Evolutionary conservation across 2,113 vertebrate species (phyloP), one percentile per base, ranked within the genome.

Genomic region (Platichthys stellatus): DNA sequence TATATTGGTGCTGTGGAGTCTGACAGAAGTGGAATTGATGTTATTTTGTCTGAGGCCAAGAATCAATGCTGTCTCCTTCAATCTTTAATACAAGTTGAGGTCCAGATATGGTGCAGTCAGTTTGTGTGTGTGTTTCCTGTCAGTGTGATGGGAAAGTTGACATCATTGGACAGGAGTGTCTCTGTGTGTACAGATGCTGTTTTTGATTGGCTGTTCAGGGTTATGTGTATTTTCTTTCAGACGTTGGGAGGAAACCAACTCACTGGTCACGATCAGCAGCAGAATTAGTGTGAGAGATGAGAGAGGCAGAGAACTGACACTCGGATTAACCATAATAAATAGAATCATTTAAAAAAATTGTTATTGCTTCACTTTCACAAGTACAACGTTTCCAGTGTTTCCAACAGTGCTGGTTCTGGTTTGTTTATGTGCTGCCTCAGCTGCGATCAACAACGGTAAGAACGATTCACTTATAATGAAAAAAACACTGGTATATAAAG

Each of bases 121-220:
- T 0, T 2, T 17, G 11, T 10, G 3, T 9, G 35, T 63, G 9
- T 17, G 28, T 24, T 28, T 28, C 26, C 26, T 40, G 38, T 40
- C 13, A 12, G 64, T n/a, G 45, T 80, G 61, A 81, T 68, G 12
- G 73, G 68, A 83, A 79, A 59, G 10, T 47, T 86, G 77, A 89
- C 74, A 8, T 84, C 81, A 89, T 4, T 1, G 12, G 2, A 24
- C 0, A 63, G 74, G 81, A 82, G 81, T 83, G 13, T 61, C 0
- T 21, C 7, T 3, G 14, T 3, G 14, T 2, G 38, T 18, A n/a
- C 20, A 14, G 45, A 40, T 63, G 62, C 35, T 21, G 0, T 56
- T 15, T 40, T 5, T 78, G 73, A 68, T 77, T 71, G 82, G 75
- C n/a, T 51, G 69, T 18, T 65, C 8, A 15, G 4, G 2, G 14